phyloP scores from a whole-genome alignment of 2,113 vertebrate species.

The Oxygymnocypris stewartii region DNA sequence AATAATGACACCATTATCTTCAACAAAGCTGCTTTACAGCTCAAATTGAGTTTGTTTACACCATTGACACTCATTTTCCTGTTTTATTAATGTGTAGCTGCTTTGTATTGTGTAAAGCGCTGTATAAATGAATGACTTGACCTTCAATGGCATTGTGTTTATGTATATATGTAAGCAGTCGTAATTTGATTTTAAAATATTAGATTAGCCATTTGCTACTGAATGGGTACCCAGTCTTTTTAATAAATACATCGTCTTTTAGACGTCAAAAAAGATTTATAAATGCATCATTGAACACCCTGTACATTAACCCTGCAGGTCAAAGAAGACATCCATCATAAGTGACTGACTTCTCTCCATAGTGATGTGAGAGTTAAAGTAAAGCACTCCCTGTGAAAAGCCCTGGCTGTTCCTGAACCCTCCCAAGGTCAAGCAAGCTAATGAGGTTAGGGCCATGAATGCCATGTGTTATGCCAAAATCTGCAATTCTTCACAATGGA shows the following conservation, averaged over 20 bases:
- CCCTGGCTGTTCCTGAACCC: slow-evolving; percentile 45
- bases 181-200: neutral
- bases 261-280: neutral
- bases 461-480: slow-evolving; percentile 48
- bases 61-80: neutral
- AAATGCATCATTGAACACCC: slow-evolving; percentile 10
- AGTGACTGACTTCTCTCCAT: slow-evolving; percentile 36
- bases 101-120: neutral
- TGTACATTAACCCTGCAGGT: slow-evolving; percentile 7
- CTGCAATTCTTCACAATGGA: slow-evolving; percentile 47
- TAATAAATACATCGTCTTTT: neutral
- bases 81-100: neutral
- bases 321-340: slow-evolving; percentile 50
- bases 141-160: neutral
- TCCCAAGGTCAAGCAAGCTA: slow-evolving; percentile 47
- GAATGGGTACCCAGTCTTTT: slow-evolving; percentile 1
- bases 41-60: neutral
- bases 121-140: neutral
- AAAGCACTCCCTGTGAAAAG: slow-evolving; percentile 40
- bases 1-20: neutral
- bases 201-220: neutral
- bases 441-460: slow-evolving; percentile 47
- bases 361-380: slow-evolving; percentile 32
- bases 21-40: neutral
- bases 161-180: neutral